Base-by-base conservation (phyloP, 1,140 invertebrate species). In the Magallana gigas region DNA sequence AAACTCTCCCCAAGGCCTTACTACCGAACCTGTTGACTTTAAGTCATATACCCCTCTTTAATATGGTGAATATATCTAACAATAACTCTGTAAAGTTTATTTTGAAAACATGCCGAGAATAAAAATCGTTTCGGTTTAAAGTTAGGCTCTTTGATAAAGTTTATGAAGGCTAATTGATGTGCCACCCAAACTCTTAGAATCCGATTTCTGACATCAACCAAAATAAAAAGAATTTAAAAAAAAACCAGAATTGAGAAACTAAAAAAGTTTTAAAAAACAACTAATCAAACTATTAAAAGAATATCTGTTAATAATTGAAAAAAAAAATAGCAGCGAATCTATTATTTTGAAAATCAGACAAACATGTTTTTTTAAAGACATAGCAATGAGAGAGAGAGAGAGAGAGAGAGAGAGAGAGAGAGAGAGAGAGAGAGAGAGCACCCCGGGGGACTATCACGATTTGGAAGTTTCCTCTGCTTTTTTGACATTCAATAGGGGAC, bases 81-180 rank as follows among this genome's bases (percentile, higher is more conserved):
- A 71, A 71, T 71, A 71, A 71, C 68, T 71, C 36, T 36, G 36
- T 48, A 18, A 23, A 71, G 68, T 71, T 71, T 71, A 71, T 71
- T 71, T 71, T 71, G 68, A 71, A 71, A 71, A 71, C 68, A 71
- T 18, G 18, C 23, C 68, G n/a, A 18, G 68, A 71, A 71, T 71
- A 18, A 71, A 62, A 71, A 71, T 71, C 68, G 68, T 23, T 23
- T 71, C 12, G 68, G 18, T 71, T 29, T 71, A 71, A 23, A 71
- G 68, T 71, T 48, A 1, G 23, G 68, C 23, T 71, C 18, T 7
- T 71, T 29, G 68, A 71, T 71, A 71, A 71, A 71, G n/a, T 71
- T 23, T 23, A 23, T 23, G 36, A 71, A 71, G 36, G 68, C 68
- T 71, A 71, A 71, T 71, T 71, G 68, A 6, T 29, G 68, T 23